phyloP scores from a whole-genome alignment of 2,113 vertebrate genomes.

The Hippoglossus stenolepis region DNA sequence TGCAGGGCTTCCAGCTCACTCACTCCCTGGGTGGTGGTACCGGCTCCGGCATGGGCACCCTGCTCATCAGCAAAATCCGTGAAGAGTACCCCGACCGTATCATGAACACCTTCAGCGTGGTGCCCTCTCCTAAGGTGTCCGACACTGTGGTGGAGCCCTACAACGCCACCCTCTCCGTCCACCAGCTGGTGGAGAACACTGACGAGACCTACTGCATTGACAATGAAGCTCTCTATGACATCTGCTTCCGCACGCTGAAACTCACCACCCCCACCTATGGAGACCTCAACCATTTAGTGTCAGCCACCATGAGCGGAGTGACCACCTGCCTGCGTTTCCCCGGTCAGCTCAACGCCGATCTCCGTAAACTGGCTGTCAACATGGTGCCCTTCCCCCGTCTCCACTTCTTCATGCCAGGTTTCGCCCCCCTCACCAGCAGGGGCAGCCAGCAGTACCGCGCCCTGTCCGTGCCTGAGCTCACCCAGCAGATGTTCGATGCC shows the following conservation, averaged over 20 bases:
- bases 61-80: constrained; percentile 87
- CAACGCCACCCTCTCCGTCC: constrained; percentile 86
- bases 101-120: constrained; percentile 88
- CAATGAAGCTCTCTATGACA: constrained; percentile 86
- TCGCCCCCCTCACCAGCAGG: constrained; percentile 86
- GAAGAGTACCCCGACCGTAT: constrained; percentile 88
- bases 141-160: constrained; percentile 88
- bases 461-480: constrained; percentile 85
- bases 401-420: constrained; percentile 88
- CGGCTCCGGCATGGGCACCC: constrained; percentile 86
- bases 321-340: constrained; percentile 88
- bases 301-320: constrained; percentile 86
- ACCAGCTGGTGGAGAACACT: constrained; percentile 87
- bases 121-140: constrained; percentile 86
- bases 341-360: constrained; percentile 85
- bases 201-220: constrained; percentile 88
- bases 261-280: constrained; percentile 86
- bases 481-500: constrained; percentile 86
- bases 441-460: constrained; percentile 86
- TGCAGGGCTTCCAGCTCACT: constrained; percentile 87
- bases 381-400: constrained; percentile 88
- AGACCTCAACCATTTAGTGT: constrained; percentile 87
- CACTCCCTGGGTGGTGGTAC: constrained; percentile 85
- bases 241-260: constrained; percentile 87
- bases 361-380: constrained; percentile 86